A percentile compares a stretch with the other conserved stretches of the same genome.
These are phyloP conservation scores for Sturnus vulgaris DNA, from an alignment of 2,113 vertebrate species.

Conservation along the genomic window DNA sequence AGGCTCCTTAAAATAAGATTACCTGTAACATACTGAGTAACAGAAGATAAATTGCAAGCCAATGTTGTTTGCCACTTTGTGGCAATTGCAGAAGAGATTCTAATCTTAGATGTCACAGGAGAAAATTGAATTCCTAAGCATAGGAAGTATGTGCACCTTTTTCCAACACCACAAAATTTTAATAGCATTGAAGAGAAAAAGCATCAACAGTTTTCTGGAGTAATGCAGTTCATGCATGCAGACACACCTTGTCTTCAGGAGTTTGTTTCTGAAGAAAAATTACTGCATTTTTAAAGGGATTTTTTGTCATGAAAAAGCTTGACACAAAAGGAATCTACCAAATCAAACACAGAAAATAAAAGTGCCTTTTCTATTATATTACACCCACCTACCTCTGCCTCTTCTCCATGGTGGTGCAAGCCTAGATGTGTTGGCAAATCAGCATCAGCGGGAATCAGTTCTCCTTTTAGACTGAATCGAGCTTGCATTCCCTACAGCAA, in stretches of 20 bases:
- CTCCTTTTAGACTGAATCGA: slow-evolving; percentile 89
- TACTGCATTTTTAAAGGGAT: neutral
- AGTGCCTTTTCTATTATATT: neutral
- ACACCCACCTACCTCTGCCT: slow-evolving; percentile 85
- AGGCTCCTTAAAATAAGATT: neutral
- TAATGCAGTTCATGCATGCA: neutral
- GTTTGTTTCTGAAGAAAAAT: neutral
- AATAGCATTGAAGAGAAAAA: neutral
- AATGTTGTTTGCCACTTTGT: neutral
- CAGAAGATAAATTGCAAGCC: neutral
- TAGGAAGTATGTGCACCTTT: neutral
- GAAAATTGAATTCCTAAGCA: neutral
- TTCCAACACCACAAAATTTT: neutral
- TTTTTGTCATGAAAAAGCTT: neutral
- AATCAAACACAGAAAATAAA: neutral
- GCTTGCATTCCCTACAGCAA: slow-evolving; percentile 89
- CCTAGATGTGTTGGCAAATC: slow-evolving; percentile 93
- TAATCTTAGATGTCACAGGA: neutral
- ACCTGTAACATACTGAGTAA: neutral
- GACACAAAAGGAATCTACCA: neutral
- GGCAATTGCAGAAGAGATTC: neutral
- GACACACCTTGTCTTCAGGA: neutral
- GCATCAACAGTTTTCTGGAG: neutral
- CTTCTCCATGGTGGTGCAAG: slow-evolving; percentile 95
- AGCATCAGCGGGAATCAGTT: slow-evolving; percentile 80